Evolutionary conservation across 2,113 vertebrate genomes (phyloP).

Genomic region (Orientallactaga bullata): DNA sequence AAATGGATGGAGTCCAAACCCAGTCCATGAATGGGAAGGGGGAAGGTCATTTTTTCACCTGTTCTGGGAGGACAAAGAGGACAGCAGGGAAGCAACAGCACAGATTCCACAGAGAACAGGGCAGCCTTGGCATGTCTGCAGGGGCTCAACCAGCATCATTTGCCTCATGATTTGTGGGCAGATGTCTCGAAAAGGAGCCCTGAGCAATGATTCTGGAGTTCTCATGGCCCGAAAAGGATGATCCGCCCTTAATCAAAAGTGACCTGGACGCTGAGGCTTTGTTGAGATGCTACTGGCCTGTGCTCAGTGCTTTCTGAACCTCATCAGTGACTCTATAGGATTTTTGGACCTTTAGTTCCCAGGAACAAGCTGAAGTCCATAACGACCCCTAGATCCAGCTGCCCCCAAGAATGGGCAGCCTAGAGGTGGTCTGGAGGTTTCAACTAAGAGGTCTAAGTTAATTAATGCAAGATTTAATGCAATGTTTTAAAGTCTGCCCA

Average conservation of each 20-base stretch:
- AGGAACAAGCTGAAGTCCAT: not conserved
- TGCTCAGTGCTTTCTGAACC: not conserved
- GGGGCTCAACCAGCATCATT: not conserved
- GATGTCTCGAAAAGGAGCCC: not conserved
- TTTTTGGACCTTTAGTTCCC: not conserved
- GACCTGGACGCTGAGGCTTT: not conserved
- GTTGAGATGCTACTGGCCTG: not conserved
- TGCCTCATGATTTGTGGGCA: not conserved
- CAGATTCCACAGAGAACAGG: not conserved
- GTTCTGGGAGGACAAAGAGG: not conserved
- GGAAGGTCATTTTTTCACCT: rapidly evolving
- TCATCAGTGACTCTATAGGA: too few relatives aligned
- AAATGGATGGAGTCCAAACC: not conserved
- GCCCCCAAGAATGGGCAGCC: not conserved
- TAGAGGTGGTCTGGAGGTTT: too few relatives aligned
- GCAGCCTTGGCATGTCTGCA: rapidly evolving
- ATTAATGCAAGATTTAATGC: not conserved
- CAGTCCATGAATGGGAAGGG: rapidly evolving
- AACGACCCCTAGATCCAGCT: not conserved
- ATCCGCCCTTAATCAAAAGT: too few relatives aligned
- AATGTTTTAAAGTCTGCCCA: not conserved
- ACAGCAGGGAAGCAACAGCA: not conserved
- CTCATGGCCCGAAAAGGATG: not conserved
- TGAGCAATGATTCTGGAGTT: not conserved
- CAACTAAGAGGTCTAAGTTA: not conserved